Percentiles rank a stretch among this genome's conserved stretches.
phyloP scores from a whole-genome alignment of 2,113 vertebrate genomes.

The Oxygymnocypris stewartii region DNA sequence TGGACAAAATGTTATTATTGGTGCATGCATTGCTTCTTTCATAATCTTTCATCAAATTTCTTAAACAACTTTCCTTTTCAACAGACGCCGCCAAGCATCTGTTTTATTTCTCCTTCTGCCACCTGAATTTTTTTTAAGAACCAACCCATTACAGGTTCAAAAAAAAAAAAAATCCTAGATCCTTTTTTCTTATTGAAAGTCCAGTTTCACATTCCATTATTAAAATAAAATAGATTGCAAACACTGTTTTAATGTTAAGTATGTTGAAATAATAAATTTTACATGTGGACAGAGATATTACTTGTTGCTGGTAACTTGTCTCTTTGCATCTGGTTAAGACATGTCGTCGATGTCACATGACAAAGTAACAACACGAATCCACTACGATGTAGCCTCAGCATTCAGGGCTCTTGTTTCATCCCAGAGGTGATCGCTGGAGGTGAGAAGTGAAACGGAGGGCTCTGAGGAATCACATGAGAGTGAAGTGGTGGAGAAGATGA shows the following conservation, averaged over 20 bases:
- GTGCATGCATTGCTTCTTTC: neutral
- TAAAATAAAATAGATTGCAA: neutral
- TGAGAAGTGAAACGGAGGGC: slow-evolving; percentile 39
- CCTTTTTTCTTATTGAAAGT: neutral
- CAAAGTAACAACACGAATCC: neutral
- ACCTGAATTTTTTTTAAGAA: neutral
- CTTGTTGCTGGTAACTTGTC: slow-evolving; percentile 1
- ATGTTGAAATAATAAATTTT: neutral
- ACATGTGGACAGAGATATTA: neutral
- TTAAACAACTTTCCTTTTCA: neutral
- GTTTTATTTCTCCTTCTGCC: neutral
- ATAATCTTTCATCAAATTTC: neutral
- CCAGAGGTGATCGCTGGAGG: slow-evolving; percentile 9
- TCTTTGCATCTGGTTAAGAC: neutral
- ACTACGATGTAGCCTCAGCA: slow-evolving; percentile 27
- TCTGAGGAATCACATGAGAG: slow-evolving; percentile 4
- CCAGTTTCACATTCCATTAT: neutral
- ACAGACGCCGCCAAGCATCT: neutral
- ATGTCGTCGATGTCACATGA: neutral
- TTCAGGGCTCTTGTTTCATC: slow-evolving; percentile 11
- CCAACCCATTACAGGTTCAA: neutral
- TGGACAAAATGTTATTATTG: neutral
- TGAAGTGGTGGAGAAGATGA: slow-evolving; percentile 18
- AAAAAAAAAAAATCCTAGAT: neutral
- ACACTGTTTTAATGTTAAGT: neutral